Evolutionary conservation across 2,888 invertebrate genomes (phyloP).

Genomic region (Metacarcinus magister): DNA sequence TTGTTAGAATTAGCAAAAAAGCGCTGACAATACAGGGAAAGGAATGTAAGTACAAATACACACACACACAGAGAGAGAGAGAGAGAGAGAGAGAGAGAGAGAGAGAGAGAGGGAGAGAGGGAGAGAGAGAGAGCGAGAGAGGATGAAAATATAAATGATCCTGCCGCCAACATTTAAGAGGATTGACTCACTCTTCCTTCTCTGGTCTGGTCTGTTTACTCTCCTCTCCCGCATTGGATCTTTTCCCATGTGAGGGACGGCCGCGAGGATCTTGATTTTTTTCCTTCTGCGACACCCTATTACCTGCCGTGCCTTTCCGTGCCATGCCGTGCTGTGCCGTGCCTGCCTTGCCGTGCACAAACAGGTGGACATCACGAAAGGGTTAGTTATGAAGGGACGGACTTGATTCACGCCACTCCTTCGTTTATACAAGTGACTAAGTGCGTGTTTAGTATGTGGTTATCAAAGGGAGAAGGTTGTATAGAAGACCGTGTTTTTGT

Average conservation of each 20-base stretch:
- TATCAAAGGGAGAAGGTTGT: not conserved
- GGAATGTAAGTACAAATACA: too few relatives aligned
- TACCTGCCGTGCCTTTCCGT: not conserved
- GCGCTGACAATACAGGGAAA: too few relatives aligned
- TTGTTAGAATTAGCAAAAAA: not conserved
- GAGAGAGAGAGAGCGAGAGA: conserved; percentile 44
- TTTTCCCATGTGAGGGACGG: not conserved
- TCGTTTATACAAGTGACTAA: not conserved
- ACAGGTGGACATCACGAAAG: not conserved
- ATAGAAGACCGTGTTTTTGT: not conserved
- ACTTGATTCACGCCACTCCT: not conserved
- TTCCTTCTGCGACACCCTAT: not conserved
- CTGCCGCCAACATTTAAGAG: conserved; percentile 12
- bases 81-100: conserved; percentile 39
- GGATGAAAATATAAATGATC: not conserved
- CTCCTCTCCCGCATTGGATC: not conserved
- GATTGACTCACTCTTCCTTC: not conserved
- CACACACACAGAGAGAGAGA: conserved; percentile 9
- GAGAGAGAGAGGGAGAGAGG: conserved; percentile 34
- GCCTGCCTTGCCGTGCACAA: not conserved
- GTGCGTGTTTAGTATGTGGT: not conserved
- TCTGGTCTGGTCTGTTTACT: conserved; percentile 11
- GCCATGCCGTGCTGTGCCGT: not conserved
- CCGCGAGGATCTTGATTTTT: not conserved
- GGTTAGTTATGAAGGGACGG: not conserved